Conservation (phyloP, 2,888 invertebrate genomes). For the Bombylius major region DNA sequence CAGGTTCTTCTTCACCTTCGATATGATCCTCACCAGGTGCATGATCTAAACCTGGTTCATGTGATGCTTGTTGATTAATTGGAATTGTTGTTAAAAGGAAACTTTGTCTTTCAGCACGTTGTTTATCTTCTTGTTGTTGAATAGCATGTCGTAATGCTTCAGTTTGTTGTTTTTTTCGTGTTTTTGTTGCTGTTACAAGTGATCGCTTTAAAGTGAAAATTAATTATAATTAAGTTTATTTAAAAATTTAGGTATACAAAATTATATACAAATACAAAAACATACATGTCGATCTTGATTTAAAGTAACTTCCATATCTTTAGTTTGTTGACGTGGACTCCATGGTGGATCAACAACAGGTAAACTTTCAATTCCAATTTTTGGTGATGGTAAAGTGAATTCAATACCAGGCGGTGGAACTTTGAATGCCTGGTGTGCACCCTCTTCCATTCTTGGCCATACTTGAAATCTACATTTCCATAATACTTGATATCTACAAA, state of each 20-base stretch:
- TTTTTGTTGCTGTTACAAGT: conserved; percentile 95
- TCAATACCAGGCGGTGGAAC: conserved; percentile 99
- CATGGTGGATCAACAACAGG: conserved; percentile 98
- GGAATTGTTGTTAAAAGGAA: conserved; percentile 93
- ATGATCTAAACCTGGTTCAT: conserved; percentile 86
- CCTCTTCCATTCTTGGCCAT: conserved; percentile 99
- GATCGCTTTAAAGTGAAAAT: conserved; percentile 51
- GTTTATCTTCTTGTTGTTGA: conserved; percentile 91
- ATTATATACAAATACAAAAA: conserved; percentile 16
- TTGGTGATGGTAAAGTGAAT: conserved; percentile 96
- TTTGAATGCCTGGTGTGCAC: conserved; percentile 89
- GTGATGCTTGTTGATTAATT: conserved; percentile 87
- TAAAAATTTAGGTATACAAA: background rate
- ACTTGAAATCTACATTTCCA: conserved; percentile 97
- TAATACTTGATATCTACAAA: conserved; percentile 69
- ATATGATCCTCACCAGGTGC: conserved; percentile 72
- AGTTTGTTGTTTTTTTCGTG: conserved; percentile 96
- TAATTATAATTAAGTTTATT: background rate
- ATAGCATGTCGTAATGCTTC: conserved; percentile 92
- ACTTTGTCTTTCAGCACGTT: conserved; percentile 86
- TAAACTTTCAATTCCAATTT: conserved; percentile 89
- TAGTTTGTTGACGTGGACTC: conserved; percentile 95
- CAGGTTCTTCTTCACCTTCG: conserved; percentile 62
- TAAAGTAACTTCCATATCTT: conserved; percentile 96
- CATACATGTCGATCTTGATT: conserved; percentile 93